Percentiles rank a stretch among this genome's conserved stretches.
These are phyloP conservation scores for Pempheris klunzingeri DNA, from an alignment of 2,797 vertebrate species.

Conservation along the genomic window DNA sequence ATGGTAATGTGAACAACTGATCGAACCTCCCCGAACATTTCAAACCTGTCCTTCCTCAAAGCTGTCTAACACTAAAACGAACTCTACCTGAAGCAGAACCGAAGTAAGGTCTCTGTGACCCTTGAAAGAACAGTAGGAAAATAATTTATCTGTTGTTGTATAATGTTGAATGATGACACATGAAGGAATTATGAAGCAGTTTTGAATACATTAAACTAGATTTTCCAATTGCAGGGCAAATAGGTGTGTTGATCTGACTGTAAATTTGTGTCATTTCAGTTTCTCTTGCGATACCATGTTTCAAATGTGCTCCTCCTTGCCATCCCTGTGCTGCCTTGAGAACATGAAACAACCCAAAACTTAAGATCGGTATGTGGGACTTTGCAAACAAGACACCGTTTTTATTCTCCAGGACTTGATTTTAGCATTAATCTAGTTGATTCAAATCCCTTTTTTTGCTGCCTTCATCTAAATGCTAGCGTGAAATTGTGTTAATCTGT, in stretches of 20 bases:
- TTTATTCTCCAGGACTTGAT: constrained; percentile 1
- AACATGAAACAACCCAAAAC: constrained; percentile 12
- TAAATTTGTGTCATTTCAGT: constrained; percentile 35
- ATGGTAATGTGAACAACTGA: constrained; percentile 67
- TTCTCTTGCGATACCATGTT: constrained; percentile 31
- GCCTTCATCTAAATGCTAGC: constrained; percentile 49
- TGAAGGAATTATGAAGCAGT: constrained; percentile 49
- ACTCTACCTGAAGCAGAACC: constrained; percentile 46
- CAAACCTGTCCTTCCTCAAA: constrained; percentile 34
- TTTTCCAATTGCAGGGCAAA: constrained; percentile 31
- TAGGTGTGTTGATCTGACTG: constrained; percentile 23
- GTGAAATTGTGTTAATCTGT: constrained; percentile 35
- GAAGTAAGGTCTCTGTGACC: constrained; percentile 11
- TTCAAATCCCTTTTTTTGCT: constrained; percentile 42
- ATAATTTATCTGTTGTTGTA: constrained; percentile 40
- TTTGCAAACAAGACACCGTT: constrained; percentile 13
- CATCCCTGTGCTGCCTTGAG: constrained; percentile 24
- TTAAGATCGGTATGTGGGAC: constrained; percentile 4
- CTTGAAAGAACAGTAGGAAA: constrained; percentile 7
- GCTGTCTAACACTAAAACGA: constrained; percentile 52
- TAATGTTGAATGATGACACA: constrained; percentile 40
- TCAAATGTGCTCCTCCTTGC: constrained; percentile 27
- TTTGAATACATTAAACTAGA: neutral
- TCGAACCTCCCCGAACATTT: constrained; percentile 43
- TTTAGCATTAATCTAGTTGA: constrained; percentile 28